Evolutionary conservation across 2,797 vertebrate genomes (phyloP).

Genomic region (Phrynocephalus guinanensis): DNA sequence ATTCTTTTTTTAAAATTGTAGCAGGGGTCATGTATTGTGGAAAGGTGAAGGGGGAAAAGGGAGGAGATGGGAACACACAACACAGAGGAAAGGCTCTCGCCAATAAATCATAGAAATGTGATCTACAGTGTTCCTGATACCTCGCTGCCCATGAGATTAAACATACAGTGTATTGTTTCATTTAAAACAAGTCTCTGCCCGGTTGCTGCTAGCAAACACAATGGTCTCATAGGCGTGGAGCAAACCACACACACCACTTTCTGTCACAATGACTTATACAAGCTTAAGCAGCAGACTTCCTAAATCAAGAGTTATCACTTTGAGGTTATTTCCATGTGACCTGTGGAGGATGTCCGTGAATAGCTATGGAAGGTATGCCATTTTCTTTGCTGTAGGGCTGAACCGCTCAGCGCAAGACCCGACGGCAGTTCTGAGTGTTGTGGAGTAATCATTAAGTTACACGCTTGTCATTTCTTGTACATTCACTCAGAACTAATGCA

Average conservation of each 20-base stretch:
- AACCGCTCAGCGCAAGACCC: slow-evolving; percentile 68
- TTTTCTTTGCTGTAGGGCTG: slow-evolving; percentile 82
- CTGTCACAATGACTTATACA: slow-evolving; percentile 78
- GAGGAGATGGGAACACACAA: slow-evolving; percentile 5
- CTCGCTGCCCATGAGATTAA: slow-evolving; percentile 61
- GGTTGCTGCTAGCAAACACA: slow-evolving; percentile 62
- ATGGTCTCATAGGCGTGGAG: slow-evolving; percentile 63
- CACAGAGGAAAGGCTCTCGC: slow-evolving; percentile 32
- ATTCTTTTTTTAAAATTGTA: slow-evolving; percentile 25
- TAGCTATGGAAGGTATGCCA: slow-evolving; percentile 77
- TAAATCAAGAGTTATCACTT: slow-evolving; percentile 83
- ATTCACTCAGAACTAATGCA: slow-evolving; percentile 89
- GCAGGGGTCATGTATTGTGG: neutral
- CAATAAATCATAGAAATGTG: slow-evolving; percentile 46
- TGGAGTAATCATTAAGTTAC: slow-evolving; percentile 86
- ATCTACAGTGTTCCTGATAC: slow-evolving; percentile 57
- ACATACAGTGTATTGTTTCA: slow-evolving; percentile 61
- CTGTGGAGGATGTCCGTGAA: slow-evolving; percentile 80
- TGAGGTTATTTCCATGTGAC: slow-evolving; percentile 85
- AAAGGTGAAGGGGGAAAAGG: neutral
- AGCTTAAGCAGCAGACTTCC: slow-evolving; percentile 81
- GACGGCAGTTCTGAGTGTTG: slow-evolving; percentile 78
- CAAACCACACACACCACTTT: slow-evolving; percentile 51
- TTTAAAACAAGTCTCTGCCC: slow-evolving; percentile 69
- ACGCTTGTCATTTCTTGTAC: slow-evolving; percentile 88